Conservation (phyloP, 2,113 vertebrate genomes). For the Halcyon malimbica region DNA sequence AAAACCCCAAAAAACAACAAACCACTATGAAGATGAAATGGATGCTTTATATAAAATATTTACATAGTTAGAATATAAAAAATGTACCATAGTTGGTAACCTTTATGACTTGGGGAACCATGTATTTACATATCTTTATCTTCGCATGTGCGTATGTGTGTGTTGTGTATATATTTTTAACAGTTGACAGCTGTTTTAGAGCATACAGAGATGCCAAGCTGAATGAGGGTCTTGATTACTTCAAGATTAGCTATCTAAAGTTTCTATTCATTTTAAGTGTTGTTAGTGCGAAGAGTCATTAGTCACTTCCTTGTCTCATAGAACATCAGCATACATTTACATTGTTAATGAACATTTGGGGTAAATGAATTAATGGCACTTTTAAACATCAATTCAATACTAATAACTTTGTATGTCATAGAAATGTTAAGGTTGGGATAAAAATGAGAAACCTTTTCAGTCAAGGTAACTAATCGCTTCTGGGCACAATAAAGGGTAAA, state of each 20-base stretch:
- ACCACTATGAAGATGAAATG: slow-evolving; percentile 61
- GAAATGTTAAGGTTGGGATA: slow-evolving; percentile 82
- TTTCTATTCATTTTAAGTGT: slow-evolving; percentile 87
- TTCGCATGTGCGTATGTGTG: slow-evolving; percentile 76
- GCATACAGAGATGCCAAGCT: slow-evolving; percentile 87
- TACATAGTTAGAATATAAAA: slow-evolving; percentile 75
- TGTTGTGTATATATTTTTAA: slow-evolving; percentile 91
- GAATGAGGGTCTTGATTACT: slow-evolving; percentile 90
- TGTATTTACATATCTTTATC: slow-evolving; percentile 83
- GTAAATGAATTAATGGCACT: slow-evolving; percentile 93
- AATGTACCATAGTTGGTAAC: slow-evolving; percentile 77
- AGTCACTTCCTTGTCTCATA: slow-evolving; percentile 88
- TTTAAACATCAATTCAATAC: slow-evolving; percentile 91
- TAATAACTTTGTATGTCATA: slow-evolving; percentile 86
- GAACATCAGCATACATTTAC: slow-evolving; percentile 97
- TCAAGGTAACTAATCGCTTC: slow-evolving; percentile 81
- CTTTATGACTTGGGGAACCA: slow-evolving; percentile 78
- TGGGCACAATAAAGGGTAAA: slow-evolving; percentile 75
- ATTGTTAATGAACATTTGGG: slow-evolving; percentile 96
- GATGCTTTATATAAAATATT: slow-evolving; percentile 81
- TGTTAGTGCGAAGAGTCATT: slow-evolving; percentile 90
- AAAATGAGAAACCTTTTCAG: slow-evolving; percentile 77
- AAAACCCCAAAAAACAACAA: neutral
- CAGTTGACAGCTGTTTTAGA: slow-evolving; percentile 90
- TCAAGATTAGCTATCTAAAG: slow-evolving; percentile 92